Evolutionary conservation across 2,797 vertebrate genomes (phyloP), one percentile per base, ranked within the genome.

Genomic region (Picus viridis): DNA sequence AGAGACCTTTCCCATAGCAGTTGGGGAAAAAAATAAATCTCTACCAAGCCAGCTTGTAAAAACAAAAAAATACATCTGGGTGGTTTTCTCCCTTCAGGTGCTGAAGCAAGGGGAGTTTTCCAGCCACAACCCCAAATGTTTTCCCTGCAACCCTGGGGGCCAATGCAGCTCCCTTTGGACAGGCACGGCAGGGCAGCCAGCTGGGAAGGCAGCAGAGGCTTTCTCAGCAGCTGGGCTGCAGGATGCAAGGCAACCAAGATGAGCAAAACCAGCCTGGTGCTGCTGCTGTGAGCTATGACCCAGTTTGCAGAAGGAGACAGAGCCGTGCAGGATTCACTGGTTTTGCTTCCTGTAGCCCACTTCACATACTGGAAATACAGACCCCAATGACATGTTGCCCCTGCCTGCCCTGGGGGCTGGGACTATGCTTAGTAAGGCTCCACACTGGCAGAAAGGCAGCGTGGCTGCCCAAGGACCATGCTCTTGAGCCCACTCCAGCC

Each of bases 241-340:
- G 58, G 17, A 10, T 81, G 26, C 20, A 3, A 43, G 34, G 58
- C 29, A 58, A 32, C 1, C 56, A 64, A 81, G 59, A 30, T 6
- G 20, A 58, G 39, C 6, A 4, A 86, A 82, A 29, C 23, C 32
- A 68, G 57, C 39, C 29, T 1, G 0, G 12, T 2, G 3, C 4
- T n/a, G 34, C 65, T 1, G 1, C 39, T 4, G 0, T 43, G 68
- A 81, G 39, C 70, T 13, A 1, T 71, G 54, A 45, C 51, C 41
- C 22, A 45, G 15, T 54, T 59, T n/a, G 17, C 62, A 77, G 62
- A 68, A 64, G 41, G 1, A 65, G 76, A 56, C 75, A 67, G 0
- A 0, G n/a, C 17, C 0, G 0, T 16, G 12, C 2, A 4, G 54
- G 43, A 59, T 49, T 70, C 43, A 24, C 39, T 1, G 3, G 20